These are phyloP conservation scores for Ceratoteleas bidentatus DNA, from an alignment of 1,140 invertebrate genomes.

Conservation along the genomic window DNA sequence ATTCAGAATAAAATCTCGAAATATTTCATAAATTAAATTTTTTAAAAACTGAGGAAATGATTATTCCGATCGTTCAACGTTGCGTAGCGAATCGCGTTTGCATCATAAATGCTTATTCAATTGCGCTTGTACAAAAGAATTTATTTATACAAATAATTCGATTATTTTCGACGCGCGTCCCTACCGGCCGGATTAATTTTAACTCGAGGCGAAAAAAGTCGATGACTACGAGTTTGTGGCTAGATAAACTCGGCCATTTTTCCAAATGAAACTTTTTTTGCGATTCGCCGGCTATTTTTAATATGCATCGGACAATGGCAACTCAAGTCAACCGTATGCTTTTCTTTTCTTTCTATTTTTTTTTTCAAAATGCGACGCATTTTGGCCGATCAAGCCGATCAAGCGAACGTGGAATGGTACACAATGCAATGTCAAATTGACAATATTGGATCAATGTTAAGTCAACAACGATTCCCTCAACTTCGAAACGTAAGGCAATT, in stretches of 20 bases:
- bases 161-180: conserved; percentile 8
- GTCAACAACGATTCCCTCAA: too few relatives aligned
- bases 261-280: conserved; percentile 9
- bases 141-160: conserved; percentile 23
- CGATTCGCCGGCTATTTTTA: too few relatives aligned
- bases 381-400: too few relatives aligned
- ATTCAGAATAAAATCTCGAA: too few relatives aligned
- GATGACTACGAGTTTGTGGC: background rate
- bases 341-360: too few relatives aligned
- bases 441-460: background rate
- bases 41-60: too few relatives aligned
- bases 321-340: too few relatives aligned
- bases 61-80: too few relatives aligned
- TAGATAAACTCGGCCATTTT: conserved; percentile 4
- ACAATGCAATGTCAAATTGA: background rate
- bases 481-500: too few relatives aligned
- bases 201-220: background rate
- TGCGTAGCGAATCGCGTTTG: background rate
- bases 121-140: background rate
- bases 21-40: too few relatives aligned
- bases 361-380: background rate
- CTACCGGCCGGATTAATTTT: conserved; percentile 3
- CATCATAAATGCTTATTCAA: conserved; percentile 1
- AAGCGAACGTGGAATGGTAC: background rate
- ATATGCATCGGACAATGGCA: too few relatives aligned